Base-by-base conservation (phyloP, 2,888 invertebrate species). In the Aporophyla nigra region DNA sequence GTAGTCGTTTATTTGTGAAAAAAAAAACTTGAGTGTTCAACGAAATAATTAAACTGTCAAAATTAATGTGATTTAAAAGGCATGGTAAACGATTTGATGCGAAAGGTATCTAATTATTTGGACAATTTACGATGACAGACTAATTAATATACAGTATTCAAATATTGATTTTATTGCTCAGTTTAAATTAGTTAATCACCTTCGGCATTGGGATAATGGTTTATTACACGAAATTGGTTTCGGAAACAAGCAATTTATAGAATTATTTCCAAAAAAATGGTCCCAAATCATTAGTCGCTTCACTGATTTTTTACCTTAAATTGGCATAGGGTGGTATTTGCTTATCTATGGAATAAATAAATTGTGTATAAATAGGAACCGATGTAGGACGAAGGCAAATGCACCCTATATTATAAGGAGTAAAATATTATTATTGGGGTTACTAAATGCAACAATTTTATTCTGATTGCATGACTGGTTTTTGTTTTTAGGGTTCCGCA, bases 91-190 rank as follows among this genome's bases (percentile, higher is more conserved):
- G 87, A 82, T 87, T 86, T 83, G 83, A 89, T 88, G 88, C 84
- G 80, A 87, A 87, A 86, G 84, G 80, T 86, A 87, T 86, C 88
- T 86, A 87, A 89, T 89, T 88, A 89, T 85, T 78, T 80, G 65
- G 75, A 80, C 68, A 87, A 89, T 89, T 88, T 89, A 89, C 82
- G 87, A 89, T 82, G 89, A 89, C 89, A 88, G 84, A 66, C 78
- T 86, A 85, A 89, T 89, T 88, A 89, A 87, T 87, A 87, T 71
- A 86, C 83, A 79, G 82, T 86, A 87, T 86, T 89, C 87, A 89
- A 89, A 89, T 89, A 89, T 89, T 89, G 88, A 88, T 88, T 88
- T 88, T 89, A 88, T 89, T 87, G 82, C 86, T 83, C 71, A 80
- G 80, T 87, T 89, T 76, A 87, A 89, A 89, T 89, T 86, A 86